These are phyloP conservation scores for Hylomyscus alleni DNA, from an alignment of 2,797 vertebrate species.

Conservation along the genomic window DNA sequence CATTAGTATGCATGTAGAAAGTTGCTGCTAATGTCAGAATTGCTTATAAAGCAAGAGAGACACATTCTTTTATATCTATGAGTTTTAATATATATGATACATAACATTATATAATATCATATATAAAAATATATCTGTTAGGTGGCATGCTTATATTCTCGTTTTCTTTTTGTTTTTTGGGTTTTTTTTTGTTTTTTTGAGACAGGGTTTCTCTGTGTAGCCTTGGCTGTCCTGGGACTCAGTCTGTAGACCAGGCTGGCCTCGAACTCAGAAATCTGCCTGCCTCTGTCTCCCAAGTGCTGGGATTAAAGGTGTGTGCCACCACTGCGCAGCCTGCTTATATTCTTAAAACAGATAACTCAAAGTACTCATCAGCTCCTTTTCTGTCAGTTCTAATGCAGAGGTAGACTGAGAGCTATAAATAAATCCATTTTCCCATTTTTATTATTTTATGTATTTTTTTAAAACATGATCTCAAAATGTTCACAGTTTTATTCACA, in stretches of 20 bases:
- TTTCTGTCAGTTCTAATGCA: background rate
- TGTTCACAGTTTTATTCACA: background rate
- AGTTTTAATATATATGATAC: background rate
- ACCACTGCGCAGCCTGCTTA: no score
- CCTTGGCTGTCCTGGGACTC: no score
- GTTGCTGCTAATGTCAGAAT: no score
- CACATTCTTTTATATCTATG: background rate
- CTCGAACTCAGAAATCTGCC: no score
- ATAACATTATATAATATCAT: background rate
- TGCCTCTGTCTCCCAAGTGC: no score
- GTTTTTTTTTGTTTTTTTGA: no score
- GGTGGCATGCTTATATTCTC: no score
- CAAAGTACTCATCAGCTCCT: background rate
- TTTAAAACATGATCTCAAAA: background rate
- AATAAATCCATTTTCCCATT: background rate
- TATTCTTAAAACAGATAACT: background rate
- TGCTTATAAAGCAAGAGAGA: background rate
- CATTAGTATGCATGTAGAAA: background rate
- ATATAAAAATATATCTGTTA: background rate
- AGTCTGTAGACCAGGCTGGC: no score
- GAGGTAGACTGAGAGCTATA: background rate
- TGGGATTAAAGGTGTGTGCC: no score
- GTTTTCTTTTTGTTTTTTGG: no score
- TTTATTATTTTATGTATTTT: background rate
- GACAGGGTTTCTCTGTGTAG: no score